Percentiles rank a stretch among this genome's conserved stretches.
These are phyloP conservation scores for Sylvia atricapilla DNA, from an alignment of 2,113 vertebrate genomes.

Conservation along the genomic window DNA sequence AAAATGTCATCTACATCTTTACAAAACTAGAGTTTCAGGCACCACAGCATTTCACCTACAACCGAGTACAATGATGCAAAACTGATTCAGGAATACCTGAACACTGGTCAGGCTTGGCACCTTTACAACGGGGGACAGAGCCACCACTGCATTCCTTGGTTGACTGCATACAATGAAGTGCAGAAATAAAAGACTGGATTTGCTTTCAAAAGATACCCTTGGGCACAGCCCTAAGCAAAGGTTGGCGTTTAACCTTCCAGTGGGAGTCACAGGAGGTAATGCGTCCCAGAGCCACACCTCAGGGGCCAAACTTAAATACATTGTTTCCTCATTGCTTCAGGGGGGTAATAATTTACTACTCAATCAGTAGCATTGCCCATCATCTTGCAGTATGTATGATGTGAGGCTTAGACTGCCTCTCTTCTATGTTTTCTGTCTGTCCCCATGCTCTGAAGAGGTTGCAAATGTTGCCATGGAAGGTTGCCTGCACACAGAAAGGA, in stretches of 20 bases:
- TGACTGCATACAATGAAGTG: neutral
- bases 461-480: neutral
- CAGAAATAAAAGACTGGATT: neutral
- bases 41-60: neutral
- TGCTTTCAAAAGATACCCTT: neutral
- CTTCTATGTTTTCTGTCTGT: neutral
- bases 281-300: constrained; percentile 11
- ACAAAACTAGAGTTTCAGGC: neutral
- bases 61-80: neutral
- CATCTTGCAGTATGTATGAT: neutral
- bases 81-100: neutral
- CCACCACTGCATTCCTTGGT: neutral
- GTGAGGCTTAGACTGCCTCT: neutral
- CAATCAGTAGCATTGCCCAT: neutral
- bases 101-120: neutral
- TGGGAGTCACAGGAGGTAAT: neutral
- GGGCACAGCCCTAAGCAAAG: constrained; percentile 42
- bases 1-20: neutral
- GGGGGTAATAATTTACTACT: constrained; percentile 45
- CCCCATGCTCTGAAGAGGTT: neutral
- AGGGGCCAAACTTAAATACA: neutral
- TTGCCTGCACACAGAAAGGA: neutral
- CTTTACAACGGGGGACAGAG: fast-evolving
- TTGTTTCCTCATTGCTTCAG: constrained; percentile 44
- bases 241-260: constrained; percentile 24